These are phyloP conservation scores for Leptinotarsa juncta DNA, from an alignment of 2,888 invertebrate genomes.

Conservation along the genomic window DNA sequence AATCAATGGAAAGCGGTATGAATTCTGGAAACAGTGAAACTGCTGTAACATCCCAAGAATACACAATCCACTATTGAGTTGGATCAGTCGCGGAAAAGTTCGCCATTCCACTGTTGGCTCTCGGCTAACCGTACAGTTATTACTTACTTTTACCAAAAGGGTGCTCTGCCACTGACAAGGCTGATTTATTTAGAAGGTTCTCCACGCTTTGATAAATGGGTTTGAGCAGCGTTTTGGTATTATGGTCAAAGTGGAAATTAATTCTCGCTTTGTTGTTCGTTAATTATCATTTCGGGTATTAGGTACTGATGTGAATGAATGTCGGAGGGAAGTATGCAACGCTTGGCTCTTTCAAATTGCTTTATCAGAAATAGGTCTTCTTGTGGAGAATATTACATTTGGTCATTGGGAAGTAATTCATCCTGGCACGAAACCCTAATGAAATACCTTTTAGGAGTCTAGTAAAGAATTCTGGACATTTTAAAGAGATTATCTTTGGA, in stretches of 20 bases:
- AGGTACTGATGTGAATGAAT: slow-evolving; percentile 9
- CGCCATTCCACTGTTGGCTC: background rate
- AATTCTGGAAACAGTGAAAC: too few relatives aligned
- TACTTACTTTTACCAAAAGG: slow-evolving; percentile 20
- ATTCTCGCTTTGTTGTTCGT: slow-evolving; percentile 22
- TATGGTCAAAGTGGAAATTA: slow-evolving; percentile 24
- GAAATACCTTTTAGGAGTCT: too few relatives aligned
- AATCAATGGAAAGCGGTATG: too few relatives aligned
- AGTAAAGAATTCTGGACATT: too few relatives aligned
- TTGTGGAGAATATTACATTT: too few relatives aligned
- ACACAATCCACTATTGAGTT: background rate
- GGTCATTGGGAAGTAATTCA: too few relatives aligned
- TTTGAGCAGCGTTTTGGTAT: slow-evolving; percentile 26
- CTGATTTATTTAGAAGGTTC: slow-evolving; percentile 26
- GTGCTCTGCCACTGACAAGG: slow-evolving; percentile 21
- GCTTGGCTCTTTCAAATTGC: background rate
- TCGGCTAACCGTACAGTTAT: background rate
- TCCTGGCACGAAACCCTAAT: too few relatives aligned
- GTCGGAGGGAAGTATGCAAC: background rate
- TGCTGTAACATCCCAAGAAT: background rate
- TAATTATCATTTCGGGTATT: slow-evolving; percentile 24
- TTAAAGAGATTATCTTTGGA: too few relatives aligned
- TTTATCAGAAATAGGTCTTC: background rate
- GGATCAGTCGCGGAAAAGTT: background rate
- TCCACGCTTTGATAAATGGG: slow-evolving; percentile 24